Percentiles rank a stretch among this genome's conserved stretches.
phyloP scores from a whole-genome alignment of 2,888 invertebrate species.

The Pollenia griseotomentosa region DNA sequence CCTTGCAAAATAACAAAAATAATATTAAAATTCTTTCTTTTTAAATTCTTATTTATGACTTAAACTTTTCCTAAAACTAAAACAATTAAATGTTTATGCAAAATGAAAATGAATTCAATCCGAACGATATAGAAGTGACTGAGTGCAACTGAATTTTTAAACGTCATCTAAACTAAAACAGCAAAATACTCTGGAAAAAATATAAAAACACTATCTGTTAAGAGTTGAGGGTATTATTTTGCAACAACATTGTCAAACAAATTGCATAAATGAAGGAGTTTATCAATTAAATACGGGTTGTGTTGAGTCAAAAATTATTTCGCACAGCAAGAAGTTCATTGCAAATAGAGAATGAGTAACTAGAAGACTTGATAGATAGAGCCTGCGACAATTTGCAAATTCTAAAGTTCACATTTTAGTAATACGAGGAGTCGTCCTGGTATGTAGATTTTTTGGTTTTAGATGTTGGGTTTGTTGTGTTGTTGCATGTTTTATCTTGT shows the following conservation, averaged over 20 bases:
- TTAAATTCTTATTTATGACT: conserved; percentile 26
- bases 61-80: conserved; percentile 49
- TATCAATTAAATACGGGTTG: not conserved
- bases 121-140: conserved; percentile 7
- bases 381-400: not conserved
- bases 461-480: conserved; percentile 19
- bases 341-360: not conserved
- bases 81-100: conserved; percentile 71
- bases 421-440: not conserved
- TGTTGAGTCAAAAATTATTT: not conserved
- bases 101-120: conserved; percentile 56
- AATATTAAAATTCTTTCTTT: conserved; percentile 8
- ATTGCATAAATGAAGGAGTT: conserved; percentile 2
- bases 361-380: no score
- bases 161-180: conserved; percentile 33
- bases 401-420: not conserved
- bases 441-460: conserved; percentile 49
- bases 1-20: not conserved
- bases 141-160: conserved; percentile 60
- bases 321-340: not conserved
- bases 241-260: conserved; percentile 58
- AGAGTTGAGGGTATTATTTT: conserved; percentile 4
- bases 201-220: conserved; percentile 5
- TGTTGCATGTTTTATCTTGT: not conserved
- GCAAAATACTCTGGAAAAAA: not conserved